Conservation (phyloP, 2,888 invertebrate species). For the Drosophila kambysellisi region DNA sequence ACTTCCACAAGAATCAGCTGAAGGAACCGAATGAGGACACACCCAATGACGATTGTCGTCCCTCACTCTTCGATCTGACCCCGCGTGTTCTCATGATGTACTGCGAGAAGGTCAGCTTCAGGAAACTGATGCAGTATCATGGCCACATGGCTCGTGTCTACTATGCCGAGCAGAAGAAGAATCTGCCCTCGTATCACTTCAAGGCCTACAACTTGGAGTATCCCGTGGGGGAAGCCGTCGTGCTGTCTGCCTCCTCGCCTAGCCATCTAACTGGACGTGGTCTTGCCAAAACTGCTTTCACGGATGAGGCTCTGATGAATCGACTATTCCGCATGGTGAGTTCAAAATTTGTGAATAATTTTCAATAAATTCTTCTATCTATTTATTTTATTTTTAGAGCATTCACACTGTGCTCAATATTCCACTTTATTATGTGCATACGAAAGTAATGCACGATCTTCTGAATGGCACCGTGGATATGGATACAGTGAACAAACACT, state of each 20-base stretch:
- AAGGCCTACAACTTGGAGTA: constrained; percentile 82
- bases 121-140: constrained; percentile 83
- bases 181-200: constrained; percentile 82
- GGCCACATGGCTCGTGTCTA: constrained; percentile 81
- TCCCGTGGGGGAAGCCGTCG: constrained; percentile 83
- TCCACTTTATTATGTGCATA: constrained; percentile 89
- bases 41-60: constrained; percentile 81
- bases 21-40: constrained; percentile 76
- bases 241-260: constrained; percentile 82
- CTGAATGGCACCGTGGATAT: constrained; percentile 87
- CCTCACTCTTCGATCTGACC: constrained; percentile 82
- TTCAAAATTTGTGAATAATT: not conserved
- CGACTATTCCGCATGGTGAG: constrained; percentile 83
- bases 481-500: constrained; percentile 88
- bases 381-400: constrained; percentile 84
- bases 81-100: constrained; percentile 83
- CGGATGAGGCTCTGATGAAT: constrained; percentile 76
- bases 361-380: too few relatives aligned
- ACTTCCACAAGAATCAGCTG: constrained; percentile 76
- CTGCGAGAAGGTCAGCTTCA: constrained; percentile 83
- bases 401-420: constrained; percentile 90
- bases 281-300: constrained; percentile 75
- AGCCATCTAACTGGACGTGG: constrained; percentile 80
- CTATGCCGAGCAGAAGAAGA: constrained; percentile 81
- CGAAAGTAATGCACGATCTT: constrained; percentile 89